Conservation (phyloP, 2,888 invertebrate genomes). For the Callinectes sapidus region DNA sequence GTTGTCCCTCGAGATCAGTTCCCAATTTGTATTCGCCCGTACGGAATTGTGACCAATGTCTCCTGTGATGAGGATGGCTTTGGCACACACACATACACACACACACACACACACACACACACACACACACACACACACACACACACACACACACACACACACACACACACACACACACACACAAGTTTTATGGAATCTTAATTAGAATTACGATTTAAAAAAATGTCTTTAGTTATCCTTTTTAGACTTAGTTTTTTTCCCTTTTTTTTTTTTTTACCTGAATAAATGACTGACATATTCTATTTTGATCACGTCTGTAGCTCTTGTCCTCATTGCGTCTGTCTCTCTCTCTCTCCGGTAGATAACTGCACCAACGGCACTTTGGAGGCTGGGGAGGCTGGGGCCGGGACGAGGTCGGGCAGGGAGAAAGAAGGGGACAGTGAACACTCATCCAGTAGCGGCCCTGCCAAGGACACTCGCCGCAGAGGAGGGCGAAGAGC, state of each 20-base stretch:
- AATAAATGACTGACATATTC: background rate
- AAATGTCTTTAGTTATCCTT: background rate
- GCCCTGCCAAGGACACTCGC: background rate
- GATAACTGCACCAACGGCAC: background rate
- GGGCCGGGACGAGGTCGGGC: background rate
- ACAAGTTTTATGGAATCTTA: background rate
- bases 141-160: constrained; percentile 29
- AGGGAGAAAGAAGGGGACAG: constrained; percentile 27
- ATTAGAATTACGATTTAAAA: background rate
- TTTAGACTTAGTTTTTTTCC: background rate
- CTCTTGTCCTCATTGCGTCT: background rate
- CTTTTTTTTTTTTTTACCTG: background rate
- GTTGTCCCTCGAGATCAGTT: constrained; percentile 44
- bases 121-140: constrained; percentile 29
- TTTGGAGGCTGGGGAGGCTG: background rate
- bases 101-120: constrained; percentile 25
- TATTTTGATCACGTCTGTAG: background rate
- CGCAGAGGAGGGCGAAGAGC: constrained; percentile 17
- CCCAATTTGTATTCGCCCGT: constrained; percentile 53
- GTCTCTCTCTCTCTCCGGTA: background rate
- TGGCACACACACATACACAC: constrained; percentile 1
- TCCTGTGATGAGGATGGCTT: constrained; percentile 43
- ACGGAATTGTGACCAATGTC: constrained; percentile 51
- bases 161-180: background rate
- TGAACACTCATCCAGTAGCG: constrained; percentile 12